Evolutionary conservation across 2,797 vertebrate genomes (phyloP).

Genomic region (Sylvilagus floridanus): DNA sequence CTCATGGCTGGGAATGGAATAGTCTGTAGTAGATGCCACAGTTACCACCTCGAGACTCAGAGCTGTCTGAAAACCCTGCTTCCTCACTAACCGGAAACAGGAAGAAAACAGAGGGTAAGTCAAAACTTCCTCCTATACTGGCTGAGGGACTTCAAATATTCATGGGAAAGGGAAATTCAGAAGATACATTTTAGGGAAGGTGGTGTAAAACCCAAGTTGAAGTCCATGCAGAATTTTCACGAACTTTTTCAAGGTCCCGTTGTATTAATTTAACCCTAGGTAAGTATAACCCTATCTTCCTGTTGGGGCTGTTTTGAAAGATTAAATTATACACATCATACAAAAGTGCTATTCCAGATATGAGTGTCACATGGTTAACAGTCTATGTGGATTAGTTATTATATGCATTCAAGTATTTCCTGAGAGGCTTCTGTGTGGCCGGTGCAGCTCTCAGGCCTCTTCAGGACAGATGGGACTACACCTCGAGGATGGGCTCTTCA

Average conservation of each 20-base stretch:
- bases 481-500: not conserved
- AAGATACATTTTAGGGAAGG: no score
- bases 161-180: no score
- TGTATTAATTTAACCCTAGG: not conserved
- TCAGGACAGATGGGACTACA: not conserved
- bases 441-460: not conserved
- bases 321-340: slow-evolving; percentile 31
- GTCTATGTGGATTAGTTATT: not conserved
- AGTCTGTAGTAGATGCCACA: not conserved
- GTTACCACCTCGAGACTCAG: not conserved
- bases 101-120: not conserved
- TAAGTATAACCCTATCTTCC: not conserved
- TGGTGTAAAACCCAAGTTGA: no score
- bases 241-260: no score
- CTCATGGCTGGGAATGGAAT: not conserved
- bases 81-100: not conserved
- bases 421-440: not conserved
- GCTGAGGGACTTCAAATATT: no score
- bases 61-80: not conserved
- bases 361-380: not conserved
- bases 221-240: no score
- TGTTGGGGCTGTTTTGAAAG: not conserved
- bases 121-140: not conserved
- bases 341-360: not conserved
- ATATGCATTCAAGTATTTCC: slow-evolving; percentile 27